Base-by-base conservation (phyloP, 2,888 invertebrate species). In the Phortica magna region DNA sequence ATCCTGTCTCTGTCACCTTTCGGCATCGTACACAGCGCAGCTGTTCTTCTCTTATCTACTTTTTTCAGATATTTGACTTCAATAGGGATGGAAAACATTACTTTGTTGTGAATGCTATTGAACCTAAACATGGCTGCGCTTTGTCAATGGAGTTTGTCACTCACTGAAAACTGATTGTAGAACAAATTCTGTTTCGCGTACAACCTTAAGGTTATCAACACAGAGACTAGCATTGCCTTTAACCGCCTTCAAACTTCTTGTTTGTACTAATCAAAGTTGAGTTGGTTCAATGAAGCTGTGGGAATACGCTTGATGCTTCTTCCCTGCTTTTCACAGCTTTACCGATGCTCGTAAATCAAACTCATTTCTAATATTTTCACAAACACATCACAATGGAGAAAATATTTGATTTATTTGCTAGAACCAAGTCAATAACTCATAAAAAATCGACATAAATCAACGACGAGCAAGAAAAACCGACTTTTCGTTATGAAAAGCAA, bases 401-500 rank as follows among this genome's bases (percentile, higher is more conserved):
- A 83, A 78, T 81, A 79, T 83, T 81, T 89, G 90, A 90, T 90
- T 90, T 90, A 90, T 90, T 83, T 84, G 79, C 82, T 84, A 83
- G 81, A 84, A 87, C 70, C 83, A 80, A 89, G 87, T 88, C 89
- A 90, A 89, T 89, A 89, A 87, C 82, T 88, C 88, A 89, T 84
- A 88, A 85, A 87, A 87, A 83, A 79, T 79, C 78, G 78, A 85
- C 88, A 88, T 90, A 90, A 90, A 90, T 89, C 89, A 88, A 80
- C 53, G 43, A 73, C 48, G 67, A 39, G 57, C 67, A 14, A 53
- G 67, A 12, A 48, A 67, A 39, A 65, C 64, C 14, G 5, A 73
- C 43, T 43, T 64, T n/a, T 64, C 39, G 31, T 39, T 7, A 22
- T 7, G 67, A 9, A 71, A 64, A 71, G 64, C 31, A 64, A 64